Conservation (phyloP, 2,113 vertebrate genomes). For the Coregonus clupeaformis region DNA sequence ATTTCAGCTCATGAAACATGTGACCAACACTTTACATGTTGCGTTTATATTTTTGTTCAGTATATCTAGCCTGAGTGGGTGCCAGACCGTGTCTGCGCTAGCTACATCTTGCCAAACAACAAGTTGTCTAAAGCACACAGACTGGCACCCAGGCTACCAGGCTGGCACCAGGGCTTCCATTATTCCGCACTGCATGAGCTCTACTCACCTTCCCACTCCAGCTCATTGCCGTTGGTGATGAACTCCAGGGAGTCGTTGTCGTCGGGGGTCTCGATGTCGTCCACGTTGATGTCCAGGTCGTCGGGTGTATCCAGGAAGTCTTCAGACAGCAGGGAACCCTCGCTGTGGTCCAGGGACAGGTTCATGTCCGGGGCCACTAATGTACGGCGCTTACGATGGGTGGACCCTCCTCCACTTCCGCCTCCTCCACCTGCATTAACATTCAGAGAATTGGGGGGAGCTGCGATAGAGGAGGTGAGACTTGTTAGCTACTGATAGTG, state of each 20-base stretch:
- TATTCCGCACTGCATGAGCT: too few species aligned
- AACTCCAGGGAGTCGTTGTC: constrained; percentile 96
- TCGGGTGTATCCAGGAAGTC: constrained; percentile 94
- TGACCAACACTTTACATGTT: too few species aligned
- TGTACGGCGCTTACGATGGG: constrained; percentile 85
- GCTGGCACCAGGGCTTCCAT: too few species aligned
- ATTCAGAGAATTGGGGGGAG: constrained; percentile 82
- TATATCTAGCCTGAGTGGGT: too few species aligned
- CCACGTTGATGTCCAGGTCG: constrained; percentile 95
- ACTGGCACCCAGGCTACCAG: too few species aligned
- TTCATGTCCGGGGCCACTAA: constrained; percentile 94
- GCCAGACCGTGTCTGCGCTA: too few species aligned
- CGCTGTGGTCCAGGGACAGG: constrained; percentile 95
- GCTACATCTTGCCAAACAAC: too few species aligned
- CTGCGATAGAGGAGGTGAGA: constrained; percentile 58
- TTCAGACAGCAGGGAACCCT: constrained; percentile 91
- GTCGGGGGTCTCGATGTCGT: constrained; percentile 94
- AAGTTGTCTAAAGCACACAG: too few species aligned
- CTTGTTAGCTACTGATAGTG: not conserved
- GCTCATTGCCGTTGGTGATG: constrained; percentile 88
- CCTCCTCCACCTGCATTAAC: constrained; percentile 64
- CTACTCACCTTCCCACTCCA: constrained; percentile 95
- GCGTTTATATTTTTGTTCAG: too few species aligned
- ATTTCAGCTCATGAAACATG: too few species aligned
- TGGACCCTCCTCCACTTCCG: constrained; percentile 45